Conservation (phyloP, 2,797 vertebrate genomes). For the Scyliorhinus canicula region DNA sequence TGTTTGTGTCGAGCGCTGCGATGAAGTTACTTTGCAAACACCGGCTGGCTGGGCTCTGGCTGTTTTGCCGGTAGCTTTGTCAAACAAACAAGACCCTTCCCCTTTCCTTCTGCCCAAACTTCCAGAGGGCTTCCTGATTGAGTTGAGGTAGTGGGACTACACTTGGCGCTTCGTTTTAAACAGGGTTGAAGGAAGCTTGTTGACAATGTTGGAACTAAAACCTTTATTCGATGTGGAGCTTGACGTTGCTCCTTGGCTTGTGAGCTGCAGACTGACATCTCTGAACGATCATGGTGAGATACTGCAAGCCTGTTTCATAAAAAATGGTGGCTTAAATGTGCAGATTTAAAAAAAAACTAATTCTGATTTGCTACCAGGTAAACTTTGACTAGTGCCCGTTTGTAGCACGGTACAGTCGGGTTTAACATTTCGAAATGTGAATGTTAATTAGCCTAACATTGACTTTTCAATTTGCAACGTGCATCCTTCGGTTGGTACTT, state of each 20-base stretch:
- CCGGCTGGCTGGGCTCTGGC: not conserved
- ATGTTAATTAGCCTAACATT: not conserved
- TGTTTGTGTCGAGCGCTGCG: slow-evolving; percentile 19
- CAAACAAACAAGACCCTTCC: not conserved
- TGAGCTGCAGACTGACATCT: not conserved
- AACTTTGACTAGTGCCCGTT: not conserved
- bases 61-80: not conserved
- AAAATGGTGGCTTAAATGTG: not conserved
- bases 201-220: slow-evolving; percentile 52
- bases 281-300: not conserved
- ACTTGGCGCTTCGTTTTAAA: not conserved
- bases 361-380: not conserved
- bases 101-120: not conserved
- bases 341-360: not conserved
- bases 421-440: not conserved
- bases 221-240: slow-evolving; percentile 48
- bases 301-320: not conserved
- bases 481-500: no score
- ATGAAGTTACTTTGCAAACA: slow-evolving; percentile 26
- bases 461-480: not conserved
- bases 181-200: not conserved
- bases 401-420: not conserved
- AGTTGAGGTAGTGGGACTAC: not conserved
- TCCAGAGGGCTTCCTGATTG: not conserved
- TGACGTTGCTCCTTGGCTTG: slow-evolving; percentile 55